A percentile compares a stretch with the other conserved stretches of the same genome.
Evolutionary conservation across 1,140 invertebrate genomes (phyloP).

Genomic region (Dolichoris vasculosae): DNA sequence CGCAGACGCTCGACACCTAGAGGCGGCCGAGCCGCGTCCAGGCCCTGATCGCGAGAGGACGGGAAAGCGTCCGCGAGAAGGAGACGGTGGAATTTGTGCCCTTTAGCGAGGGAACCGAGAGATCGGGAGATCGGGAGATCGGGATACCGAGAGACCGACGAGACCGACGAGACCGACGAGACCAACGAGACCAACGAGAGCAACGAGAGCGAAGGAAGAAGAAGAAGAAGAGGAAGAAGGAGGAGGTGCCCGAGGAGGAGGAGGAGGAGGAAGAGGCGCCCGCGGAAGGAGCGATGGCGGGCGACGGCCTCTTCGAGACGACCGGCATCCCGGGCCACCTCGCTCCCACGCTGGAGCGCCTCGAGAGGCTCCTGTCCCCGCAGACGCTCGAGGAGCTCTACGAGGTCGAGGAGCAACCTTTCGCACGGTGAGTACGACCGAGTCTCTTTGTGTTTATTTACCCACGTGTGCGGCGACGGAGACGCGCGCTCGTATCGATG

Average conservation of each 20-base stretch:
- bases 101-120: slow-evolving; percentile 26
- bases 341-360: slow-evolving; percentile 72
- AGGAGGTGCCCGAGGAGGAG: background rate
- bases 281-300: slow-evolving; percentile 63
- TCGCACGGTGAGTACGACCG: slow-evolving; percentile 70
- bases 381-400: slow-evolving; percentile 74
- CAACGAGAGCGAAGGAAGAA: slow-evolving; percentile 34
- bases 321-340: slow-evolving; percentile 74
- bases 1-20: background rate
- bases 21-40: background rate
- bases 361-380: slow-evolving; percentile 74
- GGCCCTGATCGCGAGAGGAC: background rate
- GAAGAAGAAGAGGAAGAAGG: background rate
- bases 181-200: no score
- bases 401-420: slow-evolving; percentile 75
- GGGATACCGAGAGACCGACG: no score
- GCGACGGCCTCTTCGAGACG: slow-evolving; percentile 71
- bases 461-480: no score
- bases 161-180: no score
- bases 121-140: no score
- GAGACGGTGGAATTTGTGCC: background rate
- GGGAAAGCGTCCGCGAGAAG: background rate
- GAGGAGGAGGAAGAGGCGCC: slow-evolving; percentile 30
- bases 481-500: no score
- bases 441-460: no score